These are phyloP conservation scores for Lithobius niger DNA, from an alignment of 1,140 invertebrate genomes.

Conservation along the genomic window DNA sequence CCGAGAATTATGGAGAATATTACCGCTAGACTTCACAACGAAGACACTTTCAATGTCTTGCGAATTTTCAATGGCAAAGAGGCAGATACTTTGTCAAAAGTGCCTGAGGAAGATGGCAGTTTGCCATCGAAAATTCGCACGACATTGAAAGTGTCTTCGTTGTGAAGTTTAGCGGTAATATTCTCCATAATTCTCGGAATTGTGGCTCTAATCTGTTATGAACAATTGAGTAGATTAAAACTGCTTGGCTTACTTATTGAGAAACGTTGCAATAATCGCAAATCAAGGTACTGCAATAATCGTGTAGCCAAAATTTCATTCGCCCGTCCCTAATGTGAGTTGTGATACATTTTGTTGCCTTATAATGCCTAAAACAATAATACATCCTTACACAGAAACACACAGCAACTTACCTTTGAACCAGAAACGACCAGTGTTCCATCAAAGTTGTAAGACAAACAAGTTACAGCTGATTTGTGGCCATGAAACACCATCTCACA, in stretches of 20 bases:
- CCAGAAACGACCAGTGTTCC: constrained; percentile 73
- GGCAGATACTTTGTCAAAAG: too few relatives aligned
- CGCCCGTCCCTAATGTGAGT: not conserved
- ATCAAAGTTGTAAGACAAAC: constrained; percentile 60
- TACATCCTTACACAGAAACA: too few relatives aligned
- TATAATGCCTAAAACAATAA: constrained; percentile 8
- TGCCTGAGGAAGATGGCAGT: too few relatives aligned
- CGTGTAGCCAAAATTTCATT: not conserved
- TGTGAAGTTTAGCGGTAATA: too few relatives aligned
- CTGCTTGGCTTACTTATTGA: not conserved
- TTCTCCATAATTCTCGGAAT: too few relatives aligned
- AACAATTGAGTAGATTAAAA: not conserved
- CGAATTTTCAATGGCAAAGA: too few relatives aligned
- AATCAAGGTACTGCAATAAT: not conserved
- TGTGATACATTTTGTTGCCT: not conserved
- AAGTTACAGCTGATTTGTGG: constrained; percentile 72
- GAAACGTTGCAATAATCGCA: not conserved
- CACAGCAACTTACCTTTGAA: constrained; percentile 52
- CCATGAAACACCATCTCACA: constrained; percentile 66
- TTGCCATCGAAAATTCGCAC: too few relatives aligned
- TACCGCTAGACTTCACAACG: too few relatives aligned
- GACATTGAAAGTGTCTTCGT: too few relatives aligned
- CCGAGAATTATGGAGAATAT: too few relatives aligned
- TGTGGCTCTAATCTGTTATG: too few relatives aligned
- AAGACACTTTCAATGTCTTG: too few relatives aligned